These are phyloP conservation scores for Psittacula cyanocephala DNA, from an alignment of 2,113 vertebrate species.

Conservation along the genomic window DNA sequence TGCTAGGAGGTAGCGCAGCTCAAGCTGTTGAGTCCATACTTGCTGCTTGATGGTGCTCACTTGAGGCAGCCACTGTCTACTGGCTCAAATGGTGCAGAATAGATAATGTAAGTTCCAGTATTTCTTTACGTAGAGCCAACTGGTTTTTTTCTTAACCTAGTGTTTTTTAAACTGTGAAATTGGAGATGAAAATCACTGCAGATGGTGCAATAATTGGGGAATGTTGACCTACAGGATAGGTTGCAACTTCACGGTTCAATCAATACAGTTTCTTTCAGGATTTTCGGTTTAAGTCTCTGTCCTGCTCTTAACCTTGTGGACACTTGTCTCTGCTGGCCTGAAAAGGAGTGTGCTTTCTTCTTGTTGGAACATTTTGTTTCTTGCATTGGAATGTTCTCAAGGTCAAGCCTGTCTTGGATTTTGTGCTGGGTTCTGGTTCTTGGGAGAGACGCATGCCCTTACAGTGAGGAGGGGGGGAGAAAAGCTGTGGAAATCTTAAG, in stretches of 20 bases:
- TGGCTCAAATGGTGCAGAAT: neutral
- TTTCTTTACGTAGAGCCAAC: neutral
- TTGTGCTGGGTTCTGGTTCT: neutral
- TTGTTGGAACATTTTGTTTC: neutral
- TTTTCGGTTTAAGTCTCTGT: neutral
- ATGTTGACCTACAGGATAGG: neutral
- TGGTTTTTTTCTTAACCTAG: neutral
- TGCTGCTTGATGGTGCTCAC: neutral
- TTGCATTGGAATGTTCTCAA: neutral
- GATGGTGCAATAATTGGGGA: neutral
- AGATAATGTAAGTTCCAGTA: neutral
- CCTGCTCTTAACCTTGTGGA: neutral
- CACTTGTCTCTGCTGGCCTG: neutral
- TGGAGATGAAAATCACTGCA: neutral
- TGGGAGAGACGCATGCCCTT: fast-evolving
- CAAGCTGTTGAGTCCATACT: fast-evolving
- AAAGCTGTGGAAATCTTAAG: neutral
- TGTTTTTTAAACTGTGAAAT: neutral
- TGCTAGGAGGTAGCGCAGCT: neutral
- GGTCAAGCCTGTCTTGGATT: neutral
- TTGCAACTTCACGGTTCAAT: neutral
- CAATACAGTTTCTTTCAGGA: neutral
- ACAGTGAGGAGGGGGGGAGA: neutral
- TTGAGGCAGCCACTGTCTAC: neutral
- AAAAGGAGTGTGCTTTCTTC: neutral